These are phyloP conservation scores for Cryptus viduatorius DNA, from an alignment of 2,888 invertebrate genomes.

Conservation along the genomic window DNA sequence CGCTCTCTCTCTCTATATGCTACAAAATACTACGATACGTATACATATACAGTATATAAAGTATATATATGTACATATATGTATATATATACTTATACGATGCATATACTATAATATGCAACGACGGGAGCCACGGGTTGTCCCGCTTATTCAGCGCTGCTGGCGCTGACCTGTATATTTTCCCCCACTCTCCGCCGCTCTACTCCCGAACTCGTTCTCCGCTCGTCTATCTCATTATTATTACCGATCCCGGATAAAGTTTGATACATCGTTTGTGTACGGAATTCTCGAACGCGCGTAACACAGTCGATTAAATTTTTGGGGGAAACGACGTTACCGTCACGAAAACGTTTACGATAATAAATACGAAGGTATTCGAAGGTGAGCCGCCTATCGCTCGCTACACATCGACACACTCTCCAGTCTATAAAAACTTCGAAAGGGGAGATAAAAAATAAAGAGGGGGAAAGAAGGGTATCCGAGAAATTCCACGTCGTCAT, in stretches of 20 bases:
- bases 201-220: constrained; percentile 7
- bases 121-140: constrained; percentile 26
- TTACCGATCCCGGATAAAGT: constrained; percentile 43
- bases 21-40: constrained; percentile 30
- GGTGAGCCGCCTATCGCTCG: constrained; percentile 10
- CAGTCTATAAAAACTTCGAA: constrained; percentile 30
- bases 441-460: neutral
- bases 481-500: constrained; percentile 39
- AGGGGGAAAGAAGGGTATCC: neutral
- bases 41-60: neutral
- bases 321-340: neutral
- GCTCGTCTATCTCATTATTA: constrained; percentile 19
- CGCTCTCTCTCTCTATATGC: too few species aligned
- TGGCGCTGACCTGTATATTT: constrained; percentile 80
- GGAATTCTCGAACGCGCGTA: too few species aligned
- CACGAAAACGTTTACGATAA: constrained; percentile 6
- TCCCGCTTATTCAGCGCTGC: constrained; percentile 82
- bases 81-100: neutral
- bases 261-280: neutral
- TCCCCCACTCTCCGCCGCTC: constrained; percentile 66
- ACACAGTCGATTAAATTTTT: too few species aligned
- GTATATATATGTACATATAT: constrained; percentile 18
- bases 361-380: constrained; percentile 41
- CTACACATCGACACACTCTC: constrained; percentile 36
- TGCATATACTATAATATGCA: too few species aligned